A percentile compares a stretch with the other conserved stretches of the same genome.
Conservation (phyloP, 2,888 invertebrate species). For the Cordilura impudica region DNA sequence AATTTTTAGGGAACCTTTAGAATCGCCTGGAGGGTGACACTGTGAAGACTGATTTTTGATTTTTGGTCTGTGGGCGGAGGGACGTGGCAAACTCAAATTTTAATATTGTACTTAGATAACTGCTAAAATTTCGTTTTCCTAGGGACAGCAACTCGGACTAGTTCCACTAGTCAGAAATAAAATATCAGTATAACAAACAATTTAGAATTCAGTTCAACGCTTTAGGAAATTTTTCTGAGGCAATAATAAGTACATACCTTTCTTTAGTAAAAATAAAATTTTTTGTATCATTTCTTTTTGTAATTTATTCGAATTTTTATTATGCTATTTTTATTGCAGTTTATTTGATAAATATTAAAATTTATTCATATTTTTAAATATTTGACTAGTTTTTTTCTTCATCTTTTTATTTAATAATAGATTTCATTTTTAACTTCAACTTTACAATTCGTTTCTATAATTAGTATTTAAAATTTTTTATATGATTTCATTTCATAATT, state of each 20-base stretch:
- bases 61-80: too few species aligned
- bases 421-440: conserved; percentile 24
- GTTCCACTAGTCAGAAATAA: too few species aligned
- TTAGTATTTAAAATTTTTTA: conserved; percentile 23
- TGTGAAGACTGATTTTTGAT: too few species aligned
- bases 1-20: too few species aligned
- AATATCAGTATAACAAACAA: too few species aligned
- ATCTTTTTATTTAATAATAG: conserved; percentile 1
- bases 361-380: background rate
- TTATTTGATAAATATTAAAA: background rate
- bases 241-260: background rate
- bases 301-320: background rate
- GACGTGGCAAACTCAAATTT: too few species aligned
- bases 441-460: conserved; percentile 44
- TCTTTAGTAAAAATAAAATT: background rate
- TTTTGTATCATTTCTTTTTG: background rate
- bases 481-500: conserved; percentile 12
- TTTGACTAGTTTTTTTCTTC: conserved; percentile 13
- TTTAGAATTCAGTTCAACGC: too few species aligned
- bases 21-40: too few species aligned
- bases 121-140: too few species aligned
- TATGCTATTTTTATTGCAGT: background rate
- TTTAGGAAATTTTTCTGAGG: too few species aligned
- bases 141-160: too few species aligned
- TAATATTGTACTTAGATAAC: too few species aligned